These are phyloP conservation scores for Helicolenus hilgendorfi DNA, from an alignment of 2,797 vertebrate genomes.

Conservation along the genomic window DNA sequence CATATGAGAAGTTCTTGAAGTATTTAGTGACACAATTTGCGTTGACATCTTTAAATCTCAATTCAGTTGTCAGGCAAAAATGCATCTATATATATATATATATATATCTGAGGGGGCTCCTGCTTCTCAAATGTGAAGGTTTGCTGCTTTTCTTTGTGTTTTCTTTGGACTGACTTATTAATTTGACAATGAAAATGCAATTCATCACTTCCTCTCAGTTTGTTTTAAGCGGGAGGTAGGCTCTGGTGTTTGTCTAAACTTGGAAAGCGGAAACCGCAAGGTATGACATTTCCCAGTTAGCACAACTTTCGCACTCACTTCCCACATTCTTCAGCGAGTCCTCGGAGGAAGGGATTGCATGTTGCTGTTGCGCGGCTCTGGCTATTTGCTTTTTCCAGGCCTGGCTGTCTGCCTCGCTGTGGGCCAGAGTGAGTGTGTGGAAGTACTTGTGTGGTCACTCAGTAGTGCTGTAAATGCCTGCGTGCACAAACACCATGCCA, in stretches of 20 bases:
- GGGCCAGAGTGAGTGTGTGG: slow-evolving; percentile 26
- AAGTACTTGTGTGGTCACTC: slow-evolving; percentile 64
- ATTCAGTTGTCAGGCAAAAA: not conserved
- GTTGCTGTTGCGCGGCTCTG: slow-evolving; percentile 27
- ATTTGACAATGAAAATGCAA: not conserved
- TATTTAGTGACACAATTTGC: not conserved
- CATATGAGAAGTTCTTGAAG: not conserved
- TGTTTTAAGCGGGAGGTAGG: not conserved
- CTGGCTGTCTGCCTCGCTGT: slow-evolving; percentile 43
- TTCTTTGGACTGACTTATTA: not conserved
- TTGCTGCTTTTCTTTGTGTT: not conserved
- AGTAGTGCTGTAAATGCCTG: slow-evolving; percentile 66
- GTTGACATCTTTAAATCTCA: not conserved
- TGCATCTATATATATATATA: not conserved
- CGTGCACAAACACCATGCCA: slow-evolving; percentile 63
- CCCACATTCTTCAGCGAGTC: slow-evolving; percentile 65
- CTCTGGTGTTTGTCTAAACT: slow-evolving; percentile 33
- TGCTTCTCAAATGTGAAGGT: not conserved
- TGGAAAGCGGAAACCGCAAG: slow-evolving; percentile 35
- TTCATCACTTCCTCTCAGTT: not conserved
- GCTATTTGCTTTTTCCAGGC: slow-evolving; percentile 47
- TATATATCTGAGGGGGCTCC: not conserved
- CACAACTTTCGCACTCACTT: slow-evolving; percentile 59
- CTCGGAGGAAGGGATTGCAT: slow-evolving; percentile 50
- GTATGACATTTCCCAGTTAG: slow-evolving; percentile 61